Evolutionary conservation across 1,140 invertebrate genomes (phyloP).

Genomic region (Hirudo medicinalis): DNA sequence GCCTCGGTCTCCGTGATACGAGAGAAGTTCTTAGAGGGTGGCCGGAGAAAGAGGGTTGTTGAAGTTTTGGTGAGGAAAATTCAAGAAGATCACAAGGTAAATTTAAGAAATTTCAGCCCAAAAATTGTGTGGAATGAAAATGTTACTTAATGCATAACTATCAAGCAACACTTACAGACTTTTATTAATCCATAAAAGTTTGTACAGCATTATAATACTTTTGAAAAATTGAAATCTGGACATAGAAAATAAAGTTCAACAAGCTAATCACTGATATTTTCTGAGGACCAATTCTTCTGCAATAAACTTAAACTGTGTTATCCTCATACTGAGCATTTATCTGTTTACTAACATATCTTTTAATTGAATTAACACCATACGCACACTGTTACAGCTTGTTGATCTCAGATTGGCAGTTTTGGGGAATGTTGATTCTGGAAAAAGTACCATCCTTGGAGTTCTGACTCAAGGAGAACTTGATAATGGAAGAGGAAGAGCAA

Average conservation of each 20-base stretch:
- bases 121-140: too few relatives aligned
- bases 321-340: background rate
- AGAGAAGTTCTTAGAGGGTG: slow-evolving; percentile 44
- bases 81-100: slow-evolving; percentile 69
- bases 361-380: background rate
- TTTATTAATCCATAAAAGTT: too few relatives aligned
- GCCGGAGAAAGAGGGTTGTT: slow-evolving; percentile 46
- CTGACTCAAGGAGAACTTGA: slow-evolving; percentile 93
- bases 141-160: too few relatives aligned
- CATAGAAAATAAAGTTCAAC: too few relatives aligned
- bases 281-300: too few relatives aligned
- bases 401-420: slow-evolving; percentile 78
- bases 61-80: slow-evolving; percentile 80
- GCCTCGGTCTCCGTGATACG: slow-evolving; percentile 58
- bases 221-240: too few relatives aligned
- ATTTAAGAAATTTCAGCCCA: background rate
- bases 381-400: slow-evolving; percentile 16
- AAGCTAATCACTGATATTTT: too few relatives aligned
- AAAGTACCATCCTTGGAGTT: slow-evolving; percentile 90
- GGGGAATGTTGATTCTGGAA: slow-evolving; percentile 99
- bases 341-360: background rate
- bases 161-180: too few relatives aligned
- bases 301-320: background rate
- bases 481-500: slow-evolving; percentile 75
- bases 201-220: too few relatives aligned